Conservation (phyloP, 2,797 vertebrate species). For the Distichodus sexfasciatus region DNA sequence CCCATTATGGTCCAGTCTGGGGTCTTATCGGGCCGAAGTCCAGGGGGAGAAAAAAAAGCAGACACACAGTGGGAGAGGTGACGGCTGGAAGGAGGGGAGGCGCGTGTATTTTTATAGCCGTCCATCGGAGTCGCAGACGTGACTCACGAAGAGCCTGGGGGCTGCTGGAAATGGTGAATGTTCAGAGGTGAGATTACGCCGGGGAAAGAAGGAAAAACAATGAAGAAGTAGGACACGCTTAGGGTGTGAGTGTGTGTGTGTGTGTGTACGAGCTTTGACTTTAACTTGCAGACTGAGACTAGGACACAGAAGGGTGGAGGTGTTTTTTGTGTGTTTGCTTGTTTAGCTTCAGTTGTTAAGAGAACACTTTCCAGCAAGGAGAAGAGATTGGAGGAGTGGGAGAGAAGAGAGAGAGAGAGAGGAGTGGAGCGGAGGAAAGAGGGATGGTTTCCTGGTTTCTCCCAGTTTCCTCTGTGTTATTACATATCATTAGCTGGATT, state of each 20-base stretch:
- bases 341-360: constrained; percentile 23
- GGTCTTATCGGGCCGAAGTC: constrained; percentile 13
- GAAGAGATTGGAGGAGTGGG: constrained; percentile 26
- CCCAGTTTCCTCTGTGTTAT: constrained; percentile 48
- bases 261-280: background rate
- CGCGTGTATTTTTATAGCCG: constrained; percentile 25
- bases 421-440: constrained; percentile 28
- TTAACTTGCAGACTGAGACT: no score
- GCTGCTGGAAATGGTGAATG: constrained; percentile 42
- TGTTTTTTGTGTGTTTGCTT: constrained; percentile 21
- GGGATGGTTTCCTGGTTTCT: constrained; percentile 38
- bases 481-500: constrained; percentile 56
- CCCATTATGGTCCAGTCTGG: constrained; percentile 18
- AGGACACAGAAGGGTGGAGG: constrained; percentile 8
- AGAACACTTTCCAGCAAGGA: constrained; percentile 26
- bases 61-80: constrained; percentile 16
- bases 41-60: background rate
- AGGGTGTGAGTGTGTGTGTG: constrained; percentile 28
- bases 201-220: constrained; percentile 2
- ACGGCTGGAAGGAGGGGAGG: constrained; percentile 11
- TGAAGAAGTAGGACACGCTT: constrained; percentile 1
- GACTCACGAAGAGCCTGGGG: constrained; percentile 42
- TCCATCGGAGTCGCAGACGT: constrained; percentile 50
- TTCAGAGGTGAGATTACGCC: constrained; percentile 39
- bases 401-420: background rate